Base-by-base conservation (phyloP, 2,888 invertebrate genomes). In the Gortyna flavago region DNA sequence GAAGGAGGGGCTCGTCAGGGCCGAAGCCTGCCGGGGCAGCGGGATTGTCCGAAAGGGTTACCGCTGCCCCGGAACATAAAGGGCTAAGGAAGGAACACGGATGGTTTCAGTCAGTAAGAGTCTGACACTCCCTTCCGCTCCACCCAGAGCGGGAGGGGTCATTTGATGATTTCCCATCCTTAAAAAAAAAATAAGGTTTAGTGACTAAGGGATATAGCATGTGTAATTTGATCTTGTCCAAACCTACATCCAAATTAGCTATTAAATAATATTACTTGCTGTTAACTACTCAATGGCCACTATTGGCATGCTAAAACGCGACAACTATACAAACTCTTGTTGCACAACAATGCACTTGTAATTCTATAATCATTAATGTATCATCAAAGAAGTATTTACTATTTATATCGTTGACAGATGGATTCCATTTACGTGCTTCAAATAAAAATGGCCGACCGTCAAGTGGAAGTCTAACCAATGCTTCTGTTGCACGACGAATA, bases 381-480 rank as follows among this genome's bases (percentile, higher is more conserved):
- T 44, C 35, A 77, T 73, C 29, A 75, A 48, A 54, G 65, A 48
- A 70, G 16, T 77, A 77, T 41, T 44, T 32, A 79, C 16, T 65
- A 75, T 86, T 72, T 75, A 82, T 85, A 67, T 54, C 54, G 16
- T 29, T 78, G 44, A 44, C 54, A 59, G 48, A 72, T 64, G 1
- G 25, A 67, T 66, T 73, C 32, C 41, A 64, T 69, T 48, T 74
- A 85, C 79, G 85, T 85, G 85, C 25, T 35, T 35, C 3, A 64
- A 66, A 82, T 85, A 9, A 32, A 64, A 72, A 79, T 54, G 35
- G 57, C n/a, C 51, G 16, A 1, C 51, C 7, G 21, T 13, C 74
- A 64, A 68, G 25, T 57, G 38, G 59, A 64, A 72, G 64, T 61
- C 25, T 32, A 13, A 38, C 44, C 51, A 32, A 32, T 41, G 59